Percentiles rank a stretch among this genome's conserved stretches.
phyloP scores from a whole-genome alignment of 2,888 invertebrate genomes.

The Proisotoma minuta region DNA sequence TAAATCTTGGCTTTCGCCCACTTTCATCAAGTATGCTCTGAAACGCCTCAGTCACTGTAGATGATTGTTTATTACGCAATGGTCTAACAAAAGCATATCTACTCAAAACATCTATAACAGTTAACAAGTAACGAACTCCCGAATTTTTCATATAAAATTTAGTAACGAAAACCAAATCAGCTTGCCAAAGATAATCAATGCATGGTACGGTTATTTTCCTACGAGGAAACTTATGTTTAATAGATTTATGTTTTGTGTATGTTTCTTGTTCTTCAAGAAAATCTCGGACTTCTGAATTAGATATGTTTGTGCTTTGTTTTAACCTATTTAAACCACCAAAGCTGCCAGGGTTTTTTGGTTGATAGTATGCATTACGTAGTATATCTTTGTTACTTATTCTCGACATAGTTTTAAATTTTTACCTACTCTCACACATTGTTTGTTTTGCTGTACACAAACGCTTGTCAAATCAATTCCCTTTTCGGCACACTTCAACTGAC shows the following conservation, averaged over 20 bases:
- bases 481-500: background rate
- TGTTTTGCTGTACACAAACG: background rate
- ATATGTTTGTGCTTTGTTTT: background rate
- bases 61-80: background rate
- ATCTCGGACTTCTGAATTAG: background rate
- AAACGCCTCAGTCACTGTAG: background rate
- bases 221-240: background rate
- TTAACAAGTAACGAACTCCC: slow-evolving; percentile 27
- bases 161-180: slow-evolving; percentile 21
- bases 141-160: slow-evolving; percentile 20
- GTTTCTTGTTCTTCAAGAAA: background rate
- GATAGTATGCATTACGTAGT: background rate
- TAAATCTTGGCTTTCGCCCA: slow-evolving; percentile 8
- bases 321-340: slow-evolving; percentile 15
- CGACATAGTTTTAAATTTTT: background rate
- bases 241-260: slow-evolving; percentile 1
- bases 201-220: background rate
- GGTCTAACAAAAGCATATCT: slow-evolving; percentile 16
- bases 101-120: slow-evolving; percentile 33
- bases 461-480: background rate
- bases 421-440: background rate
- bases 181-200: slow-evolving; percentile 25
- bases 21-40: background rate
- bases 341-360: slow-evolving; percentile 11
- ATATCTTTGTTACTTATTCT: background rate